Percentiles rank a stretch among this genome's conserved stretches.
Evolutionary conservation across 2,797 vertebrate species (phyloP).

Genomic region (Sebastes trivittatus): DNA sequence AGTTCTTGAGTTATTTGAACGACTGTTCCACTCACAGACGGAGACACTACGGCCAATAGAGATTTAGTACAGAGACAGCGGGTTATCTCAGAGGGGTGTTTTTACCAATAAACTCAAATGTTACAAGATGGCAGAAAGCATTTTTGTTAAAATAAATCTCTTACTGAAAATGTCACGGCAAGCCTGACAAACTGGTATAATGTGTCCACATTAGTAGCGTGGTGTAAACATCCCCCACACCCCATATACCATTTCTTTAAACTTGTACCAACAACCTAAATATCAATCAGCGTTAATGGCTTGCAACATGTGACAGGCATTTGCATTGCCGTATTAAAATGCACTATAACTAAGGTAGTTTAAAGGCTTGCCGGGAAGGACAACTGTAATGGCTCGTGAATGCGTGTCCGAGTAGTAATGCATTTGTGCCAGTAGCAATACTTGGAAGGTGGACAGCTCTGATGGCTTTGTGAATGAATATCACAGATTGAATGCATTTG

Average conservation of each 20-base stretch:
- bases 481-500: neutral
- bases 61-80: neutral
- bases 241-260: neutral
- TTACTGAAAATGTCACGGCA: neutral
- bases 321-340: conserved; percentile 7
- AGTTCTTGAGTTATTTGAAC: neutral
- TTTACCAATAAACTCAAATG: neutral
- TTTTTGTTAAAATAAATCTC: neutral
- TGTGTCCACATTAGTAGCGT: neutral
- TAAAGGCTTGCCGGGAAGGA: neutral
- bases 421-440: conserved; percentile 7
- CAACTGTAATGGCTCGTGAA: neutral
- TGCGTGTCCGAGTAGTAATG: neutral
- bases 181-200: neutral
- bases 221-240: neutral
- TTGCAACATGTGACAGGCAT: neutral
- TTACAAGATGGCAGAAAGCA: neutral
- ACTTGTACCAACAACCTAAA: neutral
- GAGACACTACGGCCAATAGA: neutral
- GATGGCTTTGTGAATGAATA: neutral
- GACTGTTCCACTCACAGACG: conserved; percentile 5
- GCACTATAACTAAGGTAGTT: conserved; percentile 7
- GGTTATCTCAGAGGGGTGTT: neutral
- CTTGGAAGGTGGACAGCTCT: neutral
- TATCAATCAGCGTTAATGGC: neutral